Conservation (phyloP, 1,140 invertebrate species). For the Drosophila setifemur region DNA sequence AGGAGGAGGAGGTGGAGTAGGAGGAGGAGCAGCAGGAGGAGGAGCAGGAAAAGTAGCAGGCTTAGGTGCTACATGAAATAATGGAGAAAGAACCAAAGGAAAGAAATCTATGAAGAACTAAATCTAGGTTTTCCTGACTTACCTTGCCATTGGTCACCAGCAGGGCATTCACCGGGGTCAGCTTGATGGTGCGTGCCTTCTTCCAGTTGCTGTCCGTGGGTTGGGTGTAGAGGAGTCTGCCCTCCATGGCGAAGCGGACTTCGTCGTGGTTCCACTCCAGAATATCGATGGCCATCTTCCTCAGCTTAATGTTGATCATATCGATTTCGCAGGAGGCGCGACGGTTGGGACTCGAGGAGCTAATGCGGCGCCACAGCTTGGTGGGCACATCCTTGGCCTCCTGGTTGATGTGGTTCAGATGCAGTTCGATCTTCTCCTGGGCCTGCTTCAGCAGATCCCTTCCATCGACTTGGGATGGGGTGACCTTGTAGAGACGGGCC, state of each 20-base stretch:
- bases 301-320: conserved; percentile 92
- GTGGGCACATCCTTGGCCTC: conserved; percentile 94
- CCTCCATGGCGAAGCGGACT: conserved; percentile 92
- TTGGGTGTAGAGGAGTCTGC: conserved; percentile 92
- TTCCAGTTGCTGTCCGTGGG: conserved; percentile 95
- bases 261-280: conserved; percentile 96
- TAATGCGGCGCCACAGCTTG: conserved; percentile 94
- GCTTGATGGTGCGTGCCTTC: conserved; percentile 92
- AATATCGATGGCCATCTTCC: conserved; percentile 96
- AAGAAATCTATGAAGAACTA: too few relatives aligned
- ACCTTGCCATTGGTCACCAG: conserved; percentile 94
- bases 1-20: neutral
- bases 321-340: conserved; percentile 90
- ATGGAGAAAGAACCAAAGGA: too few relatives aligned
- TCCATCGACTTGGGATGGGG: conserved; percentile 90
- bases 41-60: neutral
- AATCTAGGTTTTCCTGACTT: conserved; percentile 47
- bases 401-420: conserved; percentile 97
- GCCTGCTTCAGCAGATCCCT: conserved; percentile 91
- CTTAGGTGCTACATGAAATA: too few relatives aligned
- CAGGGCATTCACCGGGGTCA: conserved; percentile 92
- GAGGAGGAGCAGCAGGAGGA: neutral
- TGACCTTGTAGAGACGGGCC: conserved; percentile 95
- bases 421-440: conserved; percentile 95
- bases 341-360: conserved; percentile 88